These are phyloP conservation scores for Anarsia innoxiella DNA, from an alignment of 2,888 invertebrate genomes.

Conservation along the genomic window DNA sequence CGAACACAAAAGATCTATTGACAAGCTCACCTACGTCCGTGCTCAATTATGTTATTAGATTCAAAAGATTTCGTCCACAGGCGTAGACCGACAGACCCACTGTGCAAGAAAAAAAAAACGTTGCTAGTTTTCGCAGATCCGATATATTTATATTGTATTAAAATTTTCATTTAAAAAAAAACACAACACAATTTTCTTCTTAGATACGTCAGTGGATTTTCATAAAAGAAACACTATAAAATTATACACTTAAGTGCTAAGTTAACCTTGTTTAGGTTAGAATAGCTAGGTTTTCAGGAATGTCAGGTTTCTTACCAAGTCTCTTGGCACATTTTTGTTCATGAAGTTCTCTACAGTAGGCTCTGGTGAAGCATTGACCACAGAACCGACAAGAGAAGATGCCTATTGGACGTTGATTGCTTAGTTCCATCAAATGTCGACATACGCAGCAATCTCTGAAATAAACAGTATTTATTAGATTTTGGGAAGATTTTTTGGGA, in stretches of 20 bases:
- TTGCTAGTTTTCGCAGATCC: too few species aligned
- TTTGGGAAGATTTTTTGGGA: too few species aligned
- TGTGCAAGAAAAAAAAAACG: conserved; percentile 12
- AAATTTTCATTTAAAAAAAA: too few species aligned
- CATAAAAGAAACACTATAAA: too few species aligned
- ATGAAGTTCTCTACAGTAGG: conserved; percentile 61
- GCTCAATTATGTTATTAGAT: conserved; percentile 52
- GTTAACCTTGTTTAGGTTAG: conserved; percentile 6
- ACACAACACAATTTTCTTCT: too few species aligned
- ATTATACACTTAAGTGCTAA: too few species aligned
- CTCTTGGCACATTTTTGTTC: conserved; percentile 41
- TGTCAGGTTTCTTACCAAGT: conserved; percentile 29
- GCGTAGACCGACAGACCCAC: conserved; percentile 24
- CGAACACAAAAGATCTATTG: conserved; percentile 52
- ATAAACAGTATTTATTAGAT: too few species aligned
- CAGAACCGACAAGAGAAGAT: conserved; percentile 49
- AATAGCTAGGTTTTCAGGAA: conserved; percentile 27
- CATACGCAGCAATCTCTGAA: conserved; percentile 54
- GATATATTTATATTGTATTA: too few species aligned
- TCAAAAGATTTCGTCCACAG: conserved; percentile 45
- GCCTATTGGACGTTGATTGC: conserved; percentile 17
- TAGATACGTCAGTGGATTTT: too few species aligned
- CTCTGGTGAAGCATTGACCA: conserved; percentile 48
- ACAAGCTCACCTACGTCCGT: conserved; percentile 41
- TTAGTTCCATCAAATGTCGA: conserved; percentile 37